A percentile compares a stretch with the other conserved stretches of the same genome.
Conservation (phyloP, 2,797 vertebrate species). For the Toxotes lorentzi region DNA sequence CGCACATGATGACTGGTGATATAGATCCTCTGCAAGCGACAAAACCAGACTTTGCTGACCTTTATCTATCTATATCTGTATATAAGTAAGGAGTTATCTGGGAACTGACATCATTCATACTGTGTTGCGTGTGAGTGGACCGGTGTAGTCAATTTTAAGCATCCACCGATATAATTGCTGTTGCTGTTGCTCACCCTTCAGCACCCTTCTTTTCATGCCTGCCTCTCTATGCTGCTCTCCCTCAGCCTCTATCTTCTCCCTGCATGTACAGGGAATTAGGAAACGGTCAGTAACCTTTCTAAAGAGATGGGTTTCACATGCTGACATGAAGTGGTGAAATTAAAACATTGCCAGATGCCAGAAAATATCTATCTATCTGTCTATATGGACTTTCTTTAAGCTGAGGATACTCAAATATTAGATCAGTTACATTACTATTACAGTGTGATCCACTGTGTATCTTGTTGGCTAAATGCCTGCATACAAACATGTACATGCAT, state of each 20-base stretch:
- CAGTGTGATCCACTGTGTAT: too few species aligned
- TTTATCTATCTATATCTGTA: slow-evolving; percentile 64
- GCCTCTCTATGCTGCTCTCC: neutral
- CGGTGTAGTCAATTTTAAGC: slow-evolving; percentile 16
- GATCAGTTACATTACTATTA: too few species aligned
- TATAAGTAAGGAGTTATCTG: slow-evolving; percentile 57
- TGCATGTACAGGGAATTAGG: slow-evolving; percentile 9
- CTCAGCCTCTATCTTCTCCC: neutral
- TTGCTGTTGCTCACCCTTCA: slow-evolving; percentile 1
- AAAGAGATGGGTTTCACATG: slow-evolving; percentile 1
- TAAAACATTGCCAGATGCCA: neutral
- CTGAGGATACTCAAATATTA: too few species aligned
- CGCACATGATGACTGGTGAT: slow-evolving; percentile 66
- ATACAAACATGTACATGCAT: neutral
- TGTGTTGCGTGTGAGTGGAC: slow-evolving; percentile 9
- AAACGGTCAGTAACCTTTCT: slow-evolving; percentile 3
- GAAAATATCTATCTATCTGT: neutral
- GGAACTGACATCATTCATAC: slow-evolving; percentile 39
- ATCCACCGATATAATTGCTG: neutral
- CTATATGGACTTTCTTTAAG: neutral
- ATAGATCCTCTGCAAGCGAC: slow-evolving; percentile 63
- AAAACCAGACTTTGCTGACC: slow-evolving; percentile 71
- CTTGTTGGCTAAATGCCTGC: too few species aligned
- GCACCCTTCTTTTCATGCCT: neutral
- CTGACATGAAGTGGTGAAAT: slow-evolving; percentile 11